Conservation (phyloP, 2,113 vertebrate species). For the Mus spicilegus region DNA sequence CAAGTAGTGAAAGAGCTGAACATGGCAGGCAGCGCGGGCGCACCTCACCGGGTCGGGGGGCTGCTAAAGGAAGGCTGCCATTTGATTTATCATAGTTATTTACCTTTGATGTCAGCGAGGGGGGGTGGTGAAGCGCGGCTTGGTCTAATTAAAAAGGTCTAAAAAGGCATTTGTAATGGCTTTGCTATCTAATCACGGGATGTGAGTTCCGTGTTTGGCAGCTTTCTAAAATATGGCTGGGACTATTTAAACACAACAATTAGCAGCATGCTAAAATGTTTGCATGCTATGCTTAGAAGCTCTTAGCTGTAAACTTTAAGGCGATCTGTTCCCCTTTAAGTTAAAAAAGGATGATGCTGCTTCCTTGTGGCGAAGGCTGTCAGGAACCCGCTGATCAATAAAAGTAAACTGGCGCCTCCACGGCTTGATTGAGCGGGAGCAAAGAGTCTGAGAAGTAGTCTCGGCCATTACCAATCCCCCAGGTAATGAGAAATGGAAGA, state of each 20-base stretch:
- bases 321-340: conserved; percentile 64
- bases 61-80: conserved; percentile 42
- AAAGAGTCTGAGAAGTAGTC: conserved; percentile 85
- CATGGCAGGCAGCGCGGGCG: conserved; percentile 14
- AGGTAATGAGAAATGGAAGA: conserved; percentile 86
- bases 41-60: background rate
- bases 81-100: conserved; percentile 69
- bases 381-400: conserved; percentile 86
- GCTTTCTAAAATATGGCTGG: conserved; percentile 75
- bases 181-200: conserved; percentile 52
- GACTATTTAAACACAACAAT: conserved; percentile 79
- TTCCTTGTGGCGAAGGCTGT: conserved; percentile 85
- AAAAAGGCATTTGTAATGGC: conserved; percentile 63
- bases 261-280: conserved; percentile 76
- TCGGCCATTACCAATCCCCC: conserved; percentile 87
- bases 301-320: conserved; percentile 77
- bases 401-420: conserved; percentile 86
- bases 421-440: conserved; percentile 82
- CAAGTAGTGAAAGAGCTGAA: conserved; percentile 44
- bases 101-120: conserved; percentile 75
- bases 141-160: conserved; percentile 75
- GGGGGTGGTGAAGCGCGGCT: conserved; percentile 71
- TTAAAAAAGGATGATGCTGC: conserved; percentile 78
- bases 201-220: conserved; percentile 72
- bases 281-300: conserved; percentile 71